phyloP scores from a whole-genome alignment of 1,140 invertebrate genomes.

The Colletes latitarsis region DNA sequence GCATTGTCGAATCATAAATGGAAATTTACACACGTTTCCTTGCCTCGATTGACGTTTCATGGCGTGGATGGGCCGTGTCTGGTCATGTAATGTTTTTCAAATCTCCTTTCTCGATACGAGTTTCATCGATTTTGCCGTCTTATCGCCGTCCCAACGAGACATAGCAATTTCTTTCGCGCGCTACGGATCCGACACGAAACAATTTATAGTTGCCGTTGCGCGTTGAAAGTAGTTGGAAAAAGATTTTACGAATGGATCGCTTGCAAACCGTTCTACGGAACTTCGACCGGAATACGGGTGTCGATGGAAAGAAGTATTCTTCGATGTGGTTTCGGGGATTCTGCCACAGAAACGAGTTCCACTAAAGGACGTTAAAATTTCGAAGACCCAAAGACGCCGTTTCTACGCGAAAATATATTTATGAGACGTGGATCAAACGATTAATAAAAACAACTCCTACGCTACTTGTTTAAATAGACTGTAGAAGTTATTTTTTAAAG shows the following conservation, averaged over 20 bases:
- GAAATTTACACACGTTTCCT: conserved; percentile 36
- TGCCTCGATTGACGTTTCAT: conserved; percentile 2
- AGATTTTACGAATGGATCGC: conserved; percentile 20
- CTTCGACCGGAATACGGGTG: neutral
- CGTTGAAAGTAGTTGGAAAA: neutral
- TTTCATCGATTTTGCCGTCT: conserved; percentile 27
- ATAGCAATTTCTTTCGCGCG: conserved; percentile 1
- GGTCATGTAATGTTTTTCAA: neutral
- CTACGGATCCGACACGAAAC: conserved; percentile 1
- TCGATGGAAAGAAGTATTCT: no score
- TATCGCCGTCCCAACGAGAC: neutral
- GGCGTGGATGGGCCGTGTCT: neutral
- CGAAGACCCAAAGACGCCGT: neutral
- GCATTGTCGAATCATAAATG: conserved; percentile 42
- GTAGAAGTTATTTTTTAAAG: no score
- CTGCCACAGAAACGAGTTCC: neutral
- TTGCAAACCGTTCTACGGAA: neutral
- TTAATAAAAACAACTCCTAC: no score
- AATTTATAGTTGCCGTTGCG: conserved; percentile 23
- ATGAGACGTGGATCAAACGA: no score
- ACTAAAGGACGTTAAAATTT: neutral
- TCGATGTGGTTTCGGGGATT: neutral
- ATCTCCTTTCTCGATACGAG: neutral
- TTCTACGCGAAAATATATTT: neutral
- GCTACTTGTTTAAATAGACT: no score